These are phyloP conservation scores for Sinocyclocheilus maitianheensis DNA, from an alignment of 2,113 vertebrate species.

Conservation along the genomic window DNA sequence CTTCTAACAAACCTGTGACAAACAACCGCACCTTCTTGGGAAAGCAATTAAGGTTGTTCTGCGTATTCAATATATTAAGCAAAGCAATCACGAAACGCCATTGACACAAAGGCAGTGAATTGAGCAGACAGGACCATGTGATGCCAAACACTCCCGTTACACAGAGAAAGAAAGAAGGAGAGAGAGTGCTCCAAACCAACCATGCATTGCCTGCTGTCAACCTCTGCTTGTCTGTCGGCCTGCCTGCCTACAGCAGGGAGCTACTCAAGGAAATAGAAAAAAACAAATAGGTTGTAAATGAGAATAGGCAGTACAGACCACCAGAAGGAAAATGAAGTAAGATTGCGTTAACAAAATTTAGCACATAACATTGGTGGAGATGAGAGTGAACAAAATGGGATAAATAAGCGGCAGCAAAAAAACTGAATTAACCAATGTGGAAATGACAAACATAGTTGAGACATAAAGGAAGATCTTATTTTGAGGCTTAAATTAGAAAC, in stretches of 20 bases:
- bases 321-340: conserved; percentile 25
- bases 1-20: neutral
- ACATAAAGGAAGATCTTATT: neutral
- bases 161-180: conserved; percentile 30
- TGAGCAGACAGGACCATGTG: conserved; percentile 36
- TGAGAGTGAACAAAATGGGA: neutral
- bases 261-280: conserved; percentile 21
- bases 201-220: conserved; percentile 37
- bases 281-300: conserved; percentile 40
- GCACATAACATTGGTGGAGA: neutral
- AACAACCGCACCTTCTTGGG: conserved; percentile 9
- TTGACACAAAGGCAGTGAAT: conserved; percentile 24
- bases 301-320: conserved; percentile 5
- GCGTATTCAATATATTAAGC: conserved; percentile 9
- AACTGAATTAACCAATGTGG: neutral
- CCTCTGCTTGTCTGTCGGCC: neutral
- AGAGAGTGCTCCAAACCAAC: conserved; percentile 26
- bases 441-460: neutral
- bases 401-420: too few species aligned
- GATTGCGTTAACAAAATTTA: conserved; percentile 7
- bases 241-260: neutral
- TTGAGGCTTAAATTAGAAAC: neutral
- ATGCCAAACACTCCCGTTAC: conserved; percentile 37
- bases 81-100: conserved; percentile 39
- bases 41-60: conserved; percentile 13